These are phyloP conservation scores for Drosophila siamana DNA, from an alignment of 2,888 invertebrate species.

Conservation along the genomic window DNA sequence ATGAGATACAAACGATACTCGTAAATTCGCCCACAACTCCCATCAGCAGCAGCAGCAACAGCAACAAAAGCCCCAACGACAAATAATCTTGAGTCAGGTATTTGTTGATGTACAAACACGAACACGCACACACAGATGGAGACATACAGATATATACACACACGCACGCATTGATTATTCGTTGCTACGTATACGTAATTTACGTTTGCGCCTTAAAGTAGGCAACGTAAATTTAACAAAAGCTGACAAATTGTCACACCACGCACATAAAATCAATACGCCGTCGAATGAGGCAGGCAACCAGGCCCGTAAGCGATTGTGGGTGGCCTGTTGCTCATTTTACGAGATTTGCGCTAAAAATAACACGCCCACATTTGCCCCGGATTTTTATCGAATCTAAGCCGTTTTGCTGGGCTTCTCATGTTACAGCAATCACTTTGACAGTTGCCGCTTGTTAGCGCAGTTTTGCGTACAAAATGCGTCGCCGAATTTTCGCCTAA, in stretches of 20 bases:
- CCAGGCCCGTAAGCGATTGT: slow-evolving; percentile 9
- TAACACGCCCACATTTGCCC: slow-evolving; percentile 7
- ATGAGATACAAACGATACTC: slow-evolving; percentile 5
- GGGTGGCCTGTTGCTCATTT: slow-evolving; percentile 56
- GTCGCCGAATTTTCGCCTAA: slow-evolving; percentile 21
- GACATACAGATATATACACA: not conserved
- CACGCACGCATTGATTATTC: slow-evolving; percentile 21
- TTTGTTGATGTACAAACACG: slow-evolving; percentile 43
- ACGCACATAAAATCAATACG: slow-evolving; percentile 53
- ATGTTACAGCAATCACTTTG: slow-evolving; percentile 15
- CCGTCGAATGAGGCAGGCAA: slow-evolving; percentile 8
- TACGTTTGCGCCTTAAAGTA: slow-evolving; percentile 55
- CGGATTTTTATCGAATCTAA: slow-evolving; percentile 23
- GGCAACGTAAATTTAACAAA: slow-evolving; percentile 59
- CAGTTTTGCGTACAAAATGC: slow-evolving; percentile 17
- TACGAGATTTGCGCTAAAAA: slow-evolving; percentile 53
- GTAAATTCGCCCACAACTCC: slow-evolving; percentile 21
- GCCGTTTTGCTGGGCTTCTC: slow-evolving; percentile 19
- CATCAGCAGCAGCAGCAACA: slow-evolving; percentile 4
- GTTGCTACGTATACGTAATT: slow-evolving; percentile 47
- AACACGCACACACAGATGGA: slow-evolving; percentile 3
- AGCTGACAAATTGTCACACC: slow-evolving; percentile 60
- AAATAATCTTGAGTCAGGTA: slow-evolving; percentile 62
- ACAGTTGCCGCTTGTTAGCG: slow-evolving; percentile 45
- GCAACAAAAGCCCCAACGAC: slow-evolving; percentile 32